Percentiles rank a stretch among this genome's conserved stretches.
Conservation (phyloP, 2,113 vertebrate genomes). For the Bostrychus sinensis region DNA sequence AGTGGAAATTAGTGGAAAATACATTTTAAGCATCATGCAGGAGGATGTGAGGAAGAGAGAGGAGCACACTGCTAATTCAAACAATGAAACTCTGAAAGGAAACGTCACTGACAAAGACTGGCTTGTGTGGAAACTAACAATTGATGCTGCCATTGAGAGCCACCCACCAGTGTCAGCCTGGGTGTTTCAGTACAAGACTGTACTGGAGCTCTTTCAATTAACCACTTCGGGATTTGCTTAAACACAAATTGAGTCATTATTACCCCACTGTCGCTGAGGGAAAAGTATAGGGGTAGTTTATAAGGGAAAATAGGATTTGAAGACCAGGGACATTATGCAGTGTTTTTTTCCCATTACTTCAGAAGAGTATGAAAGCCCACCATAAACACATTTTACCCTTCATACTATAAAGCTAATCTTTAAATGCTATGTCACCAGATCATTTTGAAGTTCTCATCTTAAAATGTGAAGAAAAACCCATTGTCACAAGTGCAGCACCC, state of each 20-base stretch:
- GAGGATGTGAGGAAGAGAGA: constrained; percentile 14
- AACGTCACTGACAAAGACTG: constrained; percentile 27
- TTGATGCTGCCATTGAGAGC: constrained; percentile 32
- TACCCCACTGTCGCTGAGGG: neutral
- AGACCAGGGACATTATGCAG: too few species aligned
- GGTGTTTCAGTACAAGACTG: constrained; percentile 26
- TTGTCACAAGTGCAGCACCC: too few species aligned
- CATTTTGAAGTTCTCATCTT: too few species aligned
- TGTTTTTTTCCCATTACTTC: too few species aligned
- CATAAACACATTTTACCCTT: too few species aligned
- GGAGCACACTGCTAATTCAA: constrained; percentile 17
- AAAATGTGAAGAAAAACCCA: too few species aligned
- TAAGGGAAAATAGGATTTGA: too few species aligned
- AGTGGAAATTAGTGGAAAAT: constrained; percentile 9
- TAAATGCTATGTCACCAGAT: too few species aligned
- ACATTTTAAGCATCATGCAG: neutral
- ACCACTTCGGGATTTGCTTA: neutral
- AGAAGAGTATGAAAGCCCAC: too few species aligned
- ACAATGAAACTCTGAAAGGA: constrained; percentile 35
- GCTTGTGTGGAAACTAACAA: constrained; percentile 39
- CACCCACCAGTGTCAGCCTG: constrained; percentile 53
- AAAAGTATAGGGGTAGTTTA: too few species aligned
- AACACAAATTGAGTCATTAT: neutral
- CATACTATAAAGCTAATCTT: too few species aligned
- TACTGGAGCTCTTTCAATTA: constrained; percentile 16